These are phyloP conservation scores for Acrossocheilus wenchowensis DNA, from an alignment of 2,797 vertebrate species.

Conservation along the genomic window DNA sequence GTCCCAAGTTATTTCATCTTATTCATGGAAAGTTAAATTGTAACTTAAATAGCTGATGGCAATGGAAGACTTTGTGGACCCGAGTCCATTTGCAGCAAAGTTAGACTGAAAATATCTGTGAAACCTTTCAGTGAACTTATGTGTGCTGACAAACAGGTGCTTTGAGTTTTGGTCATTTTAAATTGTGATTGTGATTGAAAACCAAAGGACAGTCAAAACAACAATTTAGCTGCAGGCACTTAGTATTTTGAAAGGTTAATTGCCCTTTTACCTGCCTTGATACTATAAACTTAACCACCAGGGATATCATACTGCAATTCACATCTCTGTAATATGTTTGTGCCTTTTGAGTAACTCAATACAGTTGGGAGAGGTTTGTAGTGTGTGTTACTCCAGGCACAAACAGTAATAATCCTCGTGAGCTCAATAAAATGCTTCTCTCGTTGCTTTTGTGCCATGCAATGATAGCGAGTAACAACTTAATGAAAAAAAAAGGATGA, in stretches of 20 bases:
- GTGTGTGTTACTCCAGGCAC: background rate
- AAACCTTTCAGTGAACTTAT: background rate
- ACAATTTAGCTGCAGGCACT: background rate
- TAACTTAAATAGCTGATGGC: background rate
- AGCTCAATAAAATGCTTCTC: conserved; percentile 16
- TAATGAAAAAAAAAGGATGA: background rate
- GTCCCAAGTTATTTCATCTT: background rate
- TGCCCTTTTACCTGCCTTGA: background rate
- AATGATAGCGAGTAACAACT: conserved; percentile 11
- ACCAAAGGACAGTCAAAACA: conserved; percentile 4
- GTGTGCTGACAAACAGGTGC: background rate
- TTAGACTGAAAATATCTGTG: background rate
- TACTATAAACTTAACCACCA: conserved; percentile 8
- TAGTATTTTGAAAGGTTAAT: conserved; percentile 4
- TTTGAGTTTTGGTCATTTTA: background rate
- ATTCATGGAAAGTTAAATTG: background rate
- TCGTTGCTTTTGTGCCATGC: background rate
- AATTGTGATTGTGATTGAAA: background rate
- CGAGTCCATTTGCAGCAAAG: background rate
- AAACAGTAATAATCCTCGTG: conserved; percentile 35
- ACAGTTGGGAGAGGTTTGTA: conserved; percentile 5
- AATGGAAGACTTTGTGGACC: background rate
- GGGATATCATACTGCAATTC: background rate
- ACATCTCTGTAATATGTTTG: conserved; percentile 19
- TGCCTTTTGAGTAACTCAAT: conserved; percentile 2